These are phyloP conservation scores for Carassius auratus DNA, from an alignment of 2,113 vertebrate genomes.

Conservation along the genomic window DNA sequence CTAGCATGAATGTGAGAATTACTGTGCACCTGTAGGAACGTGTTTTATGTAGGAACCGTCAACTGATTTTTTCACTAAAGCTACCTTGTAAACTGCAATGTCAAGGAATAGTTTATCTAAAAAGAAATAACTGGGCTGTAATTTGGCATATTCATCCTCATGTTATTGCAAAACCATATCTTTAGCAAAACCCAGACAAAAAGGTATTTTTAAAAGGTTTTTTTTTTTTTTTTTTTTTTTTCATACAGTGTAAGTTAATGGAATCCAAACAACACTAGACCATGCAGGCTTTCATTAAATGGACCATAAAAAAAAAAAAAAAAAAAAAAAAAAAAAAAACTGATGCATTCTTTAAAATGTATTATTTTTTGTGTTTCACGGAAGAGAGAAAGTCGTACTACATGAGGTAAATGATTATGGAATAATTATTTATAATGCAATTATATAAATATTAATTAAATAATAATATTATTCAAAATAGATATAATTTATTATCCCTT, in stretches of 20 bases:
- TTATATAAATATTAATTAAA: no score
- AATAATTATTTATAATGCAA: no score
- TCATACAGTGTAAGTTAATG: not conserved
- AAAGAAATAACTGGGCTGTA: not conserved
- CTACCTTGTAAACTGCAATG: not conserved
- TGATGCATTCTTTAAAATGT: no score
- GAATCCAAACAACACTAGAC: not conserved
- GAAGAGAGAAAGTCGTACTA: no score
- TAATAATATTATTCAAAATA: no score
- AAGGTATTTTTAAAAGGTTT: not conserved
- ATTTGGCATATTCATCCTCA: not conserved
- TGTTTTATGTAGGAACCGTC: no score
- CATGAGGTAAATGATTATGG: no score
- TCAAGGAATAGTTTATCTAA: not conserved
- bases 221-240: not conserved
- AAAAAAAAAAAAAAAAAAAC: no score
- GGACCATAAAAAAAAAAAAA: no score
- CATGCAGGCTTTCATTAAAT: not conserved
- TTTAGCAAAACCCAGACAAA: not conserved
- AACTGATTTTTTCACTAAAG: not conserved
- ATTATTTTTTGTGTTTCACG: no score
- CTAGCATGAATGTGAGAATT: slow-evolving; percentile 18
- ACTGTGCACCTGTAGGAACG: not conserved
- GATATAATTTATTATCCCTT: no score
- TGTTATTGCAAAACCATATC: not conserved